A percentile compares a stretch with the other conserved stretches of the same genome.
Conservation (phyloP, 2,888 invertebrate species). For the Oegoconia quadripuncta region DNA sequence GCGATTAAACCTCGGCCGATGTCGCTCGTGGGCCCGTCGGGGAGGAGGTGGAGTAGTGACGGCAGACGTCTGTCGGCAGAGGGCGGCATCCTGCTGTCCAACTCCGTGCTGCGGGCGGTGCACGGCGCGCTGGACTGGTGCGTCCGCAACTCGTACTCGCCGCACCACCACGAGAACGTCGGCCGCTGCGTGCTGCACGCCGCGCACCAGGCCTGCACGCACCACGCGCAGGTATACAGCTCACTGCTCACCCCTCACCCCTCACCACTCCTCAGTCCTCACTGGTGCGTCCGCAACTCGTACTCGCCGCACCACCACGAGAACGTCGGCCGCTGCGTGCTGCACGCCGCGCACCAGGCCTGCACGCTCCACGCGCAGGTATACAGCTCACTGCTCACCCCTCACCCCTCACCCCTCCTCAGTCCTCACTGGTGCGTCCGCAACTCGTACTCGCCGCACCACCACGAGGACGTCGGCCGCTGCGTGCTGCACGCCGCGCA, state of each 20-base stretch:
- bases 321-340: conserved; percentile 92
- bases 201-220: conserved; percentile 80
- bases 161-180: conserved; percentile 90
- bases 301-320: conserved; percentile 90
- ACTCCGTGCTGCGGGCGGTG: conserved; percentile 89
- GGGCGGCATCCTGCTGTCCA: conserved; percentile 92
- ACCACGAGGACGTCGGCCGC: conserved; percentile 92
- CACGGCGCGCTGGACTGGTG: conserved; percentile 92
- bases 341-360: conserved; percentile 82
- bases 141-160: conserved; percentile 90
- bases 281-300: conserved; percentile 94
- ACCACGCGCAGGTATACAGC: conserved; percentile 67
- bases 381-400: background rate
- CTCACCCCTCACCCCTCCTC: too few relatives aligned
- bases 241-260: background rate
- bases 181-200: conserved; percentile 91
- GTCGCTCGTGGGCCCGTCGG: too few relatives aligned
- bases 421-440: conserved; percentile 96
- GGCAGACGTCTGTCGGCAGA: conserved; percentile 74
- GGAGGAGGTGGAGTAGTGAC: too few relatives aligned
- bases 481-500: conserved; percentile 88
- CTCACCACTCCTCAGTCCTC: too few relatives aligned
- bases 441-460: conserved; percentile 89
- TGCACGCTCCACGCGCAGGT: conserved; percentile 79
- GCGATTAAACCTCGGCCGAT: too few relatives aligned